These are phyloP conservation scores for Chaetoderma sp. DNA, from an alignment of 2,888 invertebrate genomes.

Conservation along the genomic window DNA sequence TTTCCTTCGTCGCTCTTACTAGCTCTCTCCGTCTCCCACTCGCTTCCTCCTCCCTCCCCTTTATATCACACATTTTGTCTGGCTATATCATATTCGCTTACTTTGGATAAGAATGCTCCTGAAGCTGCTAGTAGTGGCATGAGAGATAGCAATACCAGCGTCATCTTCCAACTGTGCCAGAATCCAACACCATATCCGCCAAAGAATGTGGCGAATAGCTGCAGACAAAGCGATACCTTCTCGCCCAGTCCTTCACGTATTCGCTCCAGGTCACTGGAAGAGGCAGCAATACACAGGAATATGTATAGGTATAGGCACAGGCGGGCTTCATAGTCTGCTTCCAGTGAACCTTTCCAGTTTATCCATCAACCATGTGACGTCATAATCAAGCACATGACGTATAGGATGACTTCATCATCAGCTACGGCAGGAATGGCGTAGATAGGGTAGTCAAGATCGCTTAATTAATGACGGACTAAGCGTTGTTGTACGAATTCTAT, in stretches of 20 bases:
- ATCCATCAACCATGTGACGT: too few relatives aligned
- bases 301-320: too few relatives aligned
- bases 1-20: too few relatives aligned
- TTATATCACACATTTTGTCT: background rate
- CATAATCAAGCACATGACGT: too few relatives aligned
- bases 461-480: too few relatives aligned
- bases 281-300: too few relatives aligned
- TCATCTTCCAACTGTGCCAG: constrained; percentile 73
- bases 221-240: constrained; percentile 71
- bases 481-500: too few relatives aligned
- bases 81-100: constrained; percentile 24
- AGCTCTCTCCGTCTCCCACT: background rate
- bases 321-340: too few relatives aligned
- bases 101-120: constrained; percentile 52
- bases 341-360: too few relatives aligned
- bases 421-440: too few relatives aligned
- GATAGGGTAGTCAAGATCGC: too few relatives aligned
- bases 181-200: constrained; percentile 72
- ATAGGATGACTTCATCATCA: too few relatives aligned
- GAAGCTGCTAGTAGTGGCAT: constrained; percentile 70
- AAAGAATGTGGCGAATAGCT: constrained; percentile 69
- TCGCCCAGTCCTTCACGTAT: constrained; percentile 73
- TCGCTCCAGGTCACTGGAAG: constrained; percentile 72
- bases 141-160: constrained; percentile 73
- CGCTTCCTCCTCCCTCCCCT: background rate